These are phyloP conservation scores for Bufo gargarizans DNA, from an alignment of 2,113 vertebrate genomes.

Conservation along the genomic window DNA sequence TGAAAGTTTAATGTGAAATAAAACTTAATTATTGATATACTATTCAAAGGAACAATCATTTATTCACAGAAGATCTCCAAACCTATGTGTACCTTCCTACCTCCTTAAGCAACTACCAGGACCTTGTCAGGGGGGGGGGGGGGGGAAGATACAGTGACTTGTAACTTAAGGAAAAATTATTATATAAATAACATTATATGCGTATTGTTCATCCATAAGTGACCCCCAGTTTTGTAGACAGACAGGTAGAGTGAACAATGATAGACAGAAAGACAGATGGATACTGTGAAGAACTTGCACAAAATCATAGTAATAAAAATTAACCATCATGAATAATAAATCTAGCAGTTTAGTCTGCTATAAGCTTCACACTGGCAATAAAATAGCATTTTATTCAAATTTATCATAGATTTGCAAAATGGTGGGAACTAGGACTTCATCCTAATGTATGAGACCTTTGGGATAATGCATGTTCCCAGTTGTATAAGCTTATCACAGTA, in stretches of 20 bases:
- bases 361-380: conserved; percentile 26
- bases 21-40: conserved; percentile 40
- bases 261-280: background rate
- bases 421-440: conserved; percentile 39
- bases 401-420: conserved; percentile 46
- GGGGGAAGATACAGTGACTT: background rate
- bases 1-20: conserved; percentile 35
- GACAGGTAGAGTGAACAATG: background rate
- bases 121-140: background rate
- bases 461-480: conserved; percentile 50
- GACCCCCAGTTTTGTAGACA: background rate
- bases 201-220: background rate
- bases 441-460: conserved; percentile 41
- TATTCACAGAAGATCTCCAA: conserved; percentile 20
- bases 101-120: background rate
- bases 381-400: conserved; percentile 49
- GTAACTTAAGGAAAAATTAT: background rate
- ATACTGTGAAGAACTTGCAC: background rate
- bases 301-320: background rate
- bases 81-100: background rate
- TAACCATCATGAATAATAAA: background rate
- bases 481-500: conserved; percentile 53
- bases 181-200: background rate
- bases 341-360: background rate
- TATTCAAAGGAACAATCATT: conserved; percentile 28